phyloP scores from a whole-genome alignment of 2,888 invertebrate genomes.

The Drosophila engyochracea region DNA sequence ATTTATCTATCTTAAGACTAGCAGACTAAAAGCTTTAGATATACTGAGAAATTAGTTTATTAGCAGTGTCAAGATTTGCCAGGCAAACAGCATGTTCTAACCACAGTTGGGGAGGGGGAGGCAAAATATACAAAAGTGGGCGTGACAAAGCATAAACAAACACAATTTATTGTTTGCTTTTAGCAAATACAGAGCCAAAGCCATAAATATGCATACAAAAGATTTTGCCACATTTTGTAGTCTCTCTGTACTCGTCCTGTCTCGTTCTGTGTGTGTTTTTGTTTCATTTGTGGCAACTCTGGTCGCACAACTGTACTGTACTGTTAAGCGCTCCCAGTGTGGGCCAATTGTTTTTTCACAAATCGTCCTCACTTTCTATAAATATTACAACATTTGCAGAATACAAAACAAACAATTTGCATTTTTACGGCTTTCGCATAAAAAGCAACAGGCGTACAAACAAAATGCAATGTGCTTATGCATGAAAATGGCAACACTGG shows the following conservation, averaged over 20 bases:
- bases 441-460: conserved; percentile 44
- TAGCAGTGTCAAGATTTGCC: conserved; percentile 28
- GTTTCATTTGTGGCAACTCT: conserved; percentile 21
- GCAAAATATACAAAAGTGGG: conserved; percentile 15
- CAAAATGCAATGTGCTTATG: conserved; percentile 31
- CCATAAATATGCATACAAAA: conserved; percentile 70
- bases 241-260: conserved; percentile 10
- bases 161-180: conserved; percentile 55
- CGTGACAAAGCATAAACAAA: conserved; percentile 50
- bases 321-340: conserved; percentile 22
- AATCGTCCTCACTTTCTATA: conserved; percentile 64
- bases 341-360: conserved; percentile 52
- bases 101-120: neutral
- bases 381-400: conserved; percentile 59
- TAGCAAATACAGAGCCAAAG: conserved; percentile 52
- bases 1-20: conserved; percentile 53
- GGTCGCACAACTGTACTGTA: conserved; percentile 13
- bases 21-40: conserved; percentile 21
- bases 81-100: neutral
- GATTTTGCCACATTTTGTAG: conserved; percentile 29
- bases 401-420: conserved; percentile 36
- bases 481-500: conserved; percentile 21
- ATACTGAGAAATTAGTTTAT: conserved; percentile 54
- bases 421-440: conserved; percentile 42
- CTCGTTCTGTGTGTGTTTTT: conserved; percentile 1